Base-by-base conservation (phyloP, 2,888 invertebrate genomes). In the Philaethria dido region DNA sequence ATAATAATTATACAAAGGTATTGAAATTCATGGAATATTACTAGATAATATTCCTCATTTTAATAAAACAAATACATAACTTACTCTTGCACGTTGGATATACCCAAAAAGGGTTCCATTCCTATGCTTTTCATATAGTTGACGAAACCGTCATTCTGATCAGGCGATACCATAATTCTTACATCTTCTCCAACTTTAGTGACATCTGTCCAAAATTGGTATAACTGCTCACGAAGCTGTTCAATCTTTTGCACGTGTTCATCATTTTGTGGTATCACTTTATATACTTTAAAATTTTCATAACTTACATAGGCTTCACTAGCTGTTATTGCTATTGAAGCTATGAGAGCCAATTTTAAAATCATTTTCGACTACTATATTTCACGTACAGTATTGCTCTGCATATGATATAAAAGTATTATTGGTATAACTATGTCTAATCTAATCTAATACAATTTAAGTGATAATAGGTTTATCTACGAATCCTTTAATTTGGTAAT, bases 221-320 rank as follows among this genome's bases (percentile, higher is more conserved):
- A 67, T 72, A 78, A 78, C 73, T 71, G 36, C 20, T 57, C 42
- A 39, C 36, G 36, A 42, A 52, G 52, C 52, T 0, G 6, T 52
- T 52, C 52, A 9, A 52, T 52, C 5, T 52, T 57, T 1, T 57
- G 39, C 57, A 94, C 77, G 64, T 94, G 93, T 0, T 78, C 78
- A 0, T 82, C 78, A 5, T 83, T 86, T 29, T 76, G 78, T 3
- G 94, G 93, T 1, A 81, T 80, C 8, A 94, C 81, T 70, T 93
- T 86, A 72, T 93, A 94, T 14, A 95, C 93, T 75, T 93, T 93
- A 76, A 94, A 94, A 68, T 93, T 91, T 69, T 94, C 89, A 74
- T 92, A 48, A 16, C 55, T 57, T 57, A 39, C 39, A 61, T 61
- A 61, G 94, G 61, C 88, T 81, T 64, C 73, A 77, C 5, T 70